Conservation (phyloP, 35 echinoderm and acorn worm genomes). For the Patiria miniata region DNA sequence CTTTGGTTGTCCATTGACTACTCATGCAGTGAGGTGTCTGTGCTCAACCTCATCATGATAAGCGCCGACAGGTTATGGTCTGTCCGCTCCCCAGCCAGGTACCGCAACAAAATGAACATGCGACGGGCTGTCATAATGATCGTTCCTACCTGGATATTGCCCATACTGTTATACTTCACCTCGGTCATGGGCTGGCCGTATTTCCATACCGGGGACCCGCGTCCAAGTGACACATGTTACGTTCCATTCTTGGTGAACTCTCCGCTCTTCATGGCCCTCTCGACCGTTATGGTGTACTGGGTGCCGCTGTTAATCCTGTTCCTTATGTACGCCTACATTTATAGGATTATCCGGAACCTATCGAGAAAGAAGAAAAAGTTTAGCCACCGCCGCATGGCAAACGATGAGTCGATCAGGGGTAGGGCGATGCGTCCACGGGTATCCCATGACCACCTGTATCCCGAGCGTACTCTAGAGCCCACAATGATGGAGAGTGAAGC, state of each 20-base stretch:
- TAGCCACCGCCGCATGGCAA: background rate
- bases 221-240: conserved; percentile 57
- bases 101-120: conserved; percentile 98
- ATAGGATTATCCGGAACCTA: conserved; percentile 85
- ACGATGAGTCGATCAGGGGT: conserved; percentile 30
- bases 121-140: conserved; percentile 92
- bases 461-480: conserved; percentile 69
- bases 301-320: conserved; percentile 81
- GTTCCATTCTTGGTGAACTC: conserved; percentile 85
- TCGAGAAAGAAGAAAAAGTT: conserved; percentile 68
- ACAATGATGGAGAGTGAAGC: conserved; percentile 71
- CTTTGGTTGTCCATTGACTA: conserved; percentile 98
- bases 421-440: conserved; percentile 48
- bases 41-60: conserved; percentile 95
- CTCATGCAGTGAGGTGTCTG: conserved; percentile 89
- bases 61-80: conserved; percentile 98
- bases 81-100: conserved; percentile 84
- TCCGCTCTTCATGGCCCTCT: conserved; percentile 79
- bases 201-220: conserved; percentile 52
- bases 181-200: conserved; percentile 97
- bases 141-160: conserved; percentile 93
- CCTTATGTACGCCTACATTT: conserved; percentile 92
- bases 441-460: conserved; percentile 65
- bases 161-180: conserved; percentile 84
- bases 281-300: conserved; percentile 92